Conservation (phyloP, 2,797 vertebrate genomes). For the Rhinatrema bivittatum region DNA sequence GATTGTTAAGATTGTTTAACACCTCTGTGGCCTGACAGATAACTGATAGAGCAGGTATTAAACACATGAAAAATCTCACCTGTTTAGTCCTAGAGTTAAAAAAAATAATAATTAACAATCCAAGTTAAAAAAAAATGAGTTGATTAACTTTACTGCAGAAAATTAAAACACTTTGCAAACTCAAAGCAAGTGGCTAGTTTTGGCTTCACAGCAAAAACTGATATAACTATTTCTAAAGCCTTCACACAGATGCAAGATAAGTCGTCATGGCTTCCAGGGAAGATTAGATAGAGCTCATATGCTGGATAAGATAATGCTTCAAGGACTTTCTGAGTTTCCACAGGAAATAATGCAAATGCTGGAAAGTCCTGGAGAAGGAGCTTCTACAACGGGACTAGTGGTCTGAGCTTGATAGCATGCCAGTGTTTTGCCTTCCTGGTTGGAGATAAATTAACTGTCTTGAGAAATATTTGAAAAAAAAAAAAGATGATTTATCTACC, state of each 20-base stretch:
- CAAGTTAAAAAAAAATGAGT: too few species aligned
- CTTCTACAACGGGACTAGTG: constrained; percentile 8
- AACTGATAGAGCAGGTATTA: too few species aligned
- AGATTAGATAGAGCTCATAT: constrained; percentile 20
- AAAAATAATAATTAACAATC: too few species aligned
- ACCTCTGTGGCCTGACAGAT: too few species aligned
- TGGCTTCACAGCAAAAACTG: constrained; percentile 8
- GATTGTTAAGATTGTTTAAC: neutral
- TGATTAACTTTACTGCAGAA: too few species aligned
- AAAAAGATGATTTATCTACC: too few species aligned
- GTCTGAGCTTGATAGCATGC: constrained; percentile 22
- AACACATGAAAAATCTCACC: too few species aligned
- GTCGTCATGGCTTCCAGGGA: too few species aligned
- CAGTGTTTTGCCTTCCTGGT: constrained; percentile 18
- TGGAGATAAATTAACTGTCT: too few species aligned
- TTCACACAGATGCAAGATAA: neutral
- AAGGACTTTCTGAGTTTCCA: constrained; percentile 17
- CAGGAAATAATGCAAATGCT: constrained; percentile 32
- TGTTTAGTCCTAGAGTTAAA: too few species aligned
- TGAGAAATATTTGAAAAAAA: too few species aligned
- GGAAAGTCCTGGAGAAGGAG: constrained; percentile 17
- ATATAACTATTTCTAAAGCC: constrained; percentile 10
- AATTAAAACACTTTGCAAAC: too few species aligned
- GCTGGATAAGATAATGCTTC: constrained; percentile 4
- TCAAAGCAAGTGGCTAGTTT: neutral